Evolutionary conservation across 92 coral and sea anemone genomes (phyloP).

Genomic region (Palythoa heliodiscus): DNA sequence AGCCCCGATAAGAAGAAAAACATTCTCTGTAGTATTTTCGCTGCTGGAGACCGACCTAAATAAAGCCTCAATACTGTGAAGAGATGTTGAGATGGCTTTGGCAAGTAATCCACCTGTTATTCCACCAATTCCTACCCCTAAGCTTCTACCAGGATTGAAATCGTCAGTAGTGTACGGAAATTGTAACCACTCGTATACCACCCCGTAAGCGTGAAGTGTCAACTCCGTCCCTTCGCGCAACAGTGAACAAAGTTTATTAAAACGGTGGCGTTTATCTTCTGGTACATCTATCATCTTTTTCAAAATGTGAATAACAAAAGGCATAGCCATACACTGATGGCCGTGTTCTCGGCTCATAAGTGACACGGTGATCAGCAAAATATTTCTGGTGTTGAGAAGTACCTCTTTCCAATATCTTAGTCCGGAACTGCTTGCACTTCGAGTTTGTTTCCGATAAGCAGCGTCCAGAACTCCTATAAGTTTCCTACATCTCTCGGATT

Average conservation of each 20-base stretch:
- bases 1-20: not conserved
- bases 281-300: not conserved
- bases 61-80: not conserved
- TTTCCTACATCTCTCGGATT: not conserved
- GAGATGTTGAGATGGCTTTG: not conserved
- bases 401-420: conserved; percentile 24
- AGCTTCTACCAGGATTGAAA: conserved; percentile 6
- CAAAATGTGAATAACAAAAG: not conserved
- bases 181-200: conserved; percentile 21
- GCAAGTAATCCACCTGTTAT: conserved; percentile 17
- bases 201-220: conserved; percentile 8
- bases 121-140: conserved; percentile 22
- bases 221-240: conserved; percentile 18
- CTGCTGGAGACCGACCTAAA: too few species aligned
- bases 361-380: not conserved
- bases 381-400: conserved; percentile 19
- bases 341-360: not conserved
- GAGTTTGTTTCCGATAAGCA: conserved; percentile 25
- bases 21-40: not conserved
- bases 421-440: not conserved
- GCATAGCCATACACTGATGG: not conserved
- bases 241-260: not conserved
- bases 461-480: conserved; percentile 4
- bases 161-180: not conserved
- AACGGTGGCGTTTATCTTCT: not conserved